Percentiles rank a stretch among this genome's conserved stretches.
These are phyloP conservation scores for Synanthedon andrenaeformis DNA, from an alignment of 2,888 invertebrate genomes.

Conservation along the genomic window DNA sequence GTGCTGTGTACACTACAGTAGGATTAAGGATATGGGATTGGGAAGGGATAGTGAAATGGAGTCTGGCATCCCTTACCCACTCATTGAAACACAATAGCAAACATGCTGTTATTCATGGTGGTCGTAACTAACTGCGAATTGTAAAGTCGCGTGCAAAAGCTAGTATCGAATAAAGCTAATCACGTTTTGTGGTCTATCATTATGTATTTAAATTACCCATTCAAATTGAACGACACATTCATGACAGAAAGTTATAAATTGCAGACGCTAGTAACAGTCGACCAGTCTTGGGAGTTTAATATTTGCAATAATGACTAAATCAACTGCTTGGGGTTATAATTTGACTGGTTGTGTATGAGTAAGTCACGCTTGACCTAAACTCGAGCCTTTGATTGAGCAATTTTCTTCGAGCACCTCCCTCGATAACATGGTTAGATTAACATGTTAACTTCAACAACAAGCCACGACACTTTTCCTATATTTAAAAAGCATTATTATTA, in stretches of 20 bases:
- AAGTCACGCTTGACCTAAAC: constrained; percentile 39
- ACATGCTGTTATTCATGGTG: no score
- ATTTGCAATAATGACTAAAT: background rate
- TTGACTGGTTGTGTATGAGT: constrained; percentile 15
- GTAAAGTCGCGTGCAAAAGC: no score
- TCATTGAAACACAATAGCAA: no score
- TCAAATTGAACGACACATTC: background rate
- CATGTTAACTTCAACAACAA: constrained; percentile 19
- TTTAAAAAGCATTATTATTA: no score
- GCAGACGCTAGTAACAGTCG: background rate
- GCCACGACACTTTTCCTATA: constrained; percentile 6
- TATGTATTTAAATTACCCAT: no score
- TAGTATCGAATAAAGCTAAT: no score
- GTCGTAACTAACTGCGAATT: no score
- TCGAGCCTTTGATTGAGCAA: constrained; percentile 41
- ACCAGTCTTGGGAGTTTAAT: background rate
- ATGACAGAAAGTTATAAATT: background rate
- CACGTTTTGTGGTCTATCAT: no score
- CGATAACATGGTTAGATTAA: constrained; percentile 35
- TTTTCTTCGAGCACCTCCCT: constrained; percentile 39
- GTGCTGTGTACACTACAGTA: no score
- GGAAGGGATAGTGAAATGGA: no score
- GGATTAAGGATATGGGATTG: no score
- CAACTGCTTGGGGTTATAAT: background rate
- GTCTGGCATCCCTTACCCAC: no score